phyloP scores from a whole-genome alignment of 1,140 invertebrate species.

The Lycorma delicatula region DNA sequence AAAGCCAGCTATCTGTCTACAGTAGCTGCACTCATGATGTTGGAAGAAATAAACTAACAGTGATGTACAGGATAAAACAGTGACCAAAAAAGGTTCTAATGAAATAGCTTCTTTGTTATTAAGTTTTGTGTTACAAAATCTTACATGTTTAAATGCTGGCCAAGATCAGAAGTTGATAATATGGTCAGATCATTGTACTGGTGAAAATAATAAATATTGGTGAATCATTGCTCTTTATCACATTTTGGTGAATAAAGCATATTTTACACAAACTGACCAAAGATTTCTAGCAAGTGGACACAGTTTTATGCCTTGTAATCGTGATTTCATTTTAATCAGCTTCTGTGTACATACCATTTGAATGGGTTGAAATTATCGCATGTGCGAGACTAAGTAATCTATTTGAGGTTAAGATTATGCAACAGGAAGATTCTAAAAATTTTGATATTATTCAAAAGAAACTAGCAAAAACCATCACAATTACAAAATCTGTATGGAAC shows the following conservation, averaged over 20 bases:
- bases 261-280: constrained; percentile 20
- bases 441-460: background rate
- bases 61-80: constrained; percentile 23
- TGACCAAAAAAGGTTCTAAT: constrained; percentile 19
- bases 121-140: constrained; percentile 20
- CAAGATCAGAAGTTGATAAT: constrained; percentile 21
- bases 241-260: constrained; percentile 10
- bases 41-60: constrained; percentile 5
- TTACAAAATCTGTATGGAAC: background rate
- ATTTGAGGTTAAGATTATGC: background rate
- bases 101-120: constrained; percentile 20
- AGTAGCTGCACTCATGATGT: constrained; percentile 18
- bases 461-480: background rate
- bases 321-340: constrained; percentile 21
- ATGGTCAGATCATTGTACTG: constrained; percentile 25
- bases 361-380: background rate
- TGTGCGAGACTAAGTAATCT: background rate
- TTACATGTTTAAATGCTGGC: constrained; percentile 1
- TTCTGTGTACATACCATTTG: background rate
- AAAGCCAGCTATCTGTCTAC: background rate
- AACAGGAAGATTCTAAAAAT: background rate
- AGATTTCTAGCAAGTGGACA: constrained; percentile 21
- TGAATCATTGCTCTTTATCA: constrained; percentile 11
- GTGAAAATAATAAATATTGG: constrained; percentile 29
- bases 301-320: constrained; percentile 24